These are phyloP conservation scores for Dromaius novaehollandiae DNA, from an alignment of 2,113 vertebrate species.

Conservation along the genomic window DNA sequence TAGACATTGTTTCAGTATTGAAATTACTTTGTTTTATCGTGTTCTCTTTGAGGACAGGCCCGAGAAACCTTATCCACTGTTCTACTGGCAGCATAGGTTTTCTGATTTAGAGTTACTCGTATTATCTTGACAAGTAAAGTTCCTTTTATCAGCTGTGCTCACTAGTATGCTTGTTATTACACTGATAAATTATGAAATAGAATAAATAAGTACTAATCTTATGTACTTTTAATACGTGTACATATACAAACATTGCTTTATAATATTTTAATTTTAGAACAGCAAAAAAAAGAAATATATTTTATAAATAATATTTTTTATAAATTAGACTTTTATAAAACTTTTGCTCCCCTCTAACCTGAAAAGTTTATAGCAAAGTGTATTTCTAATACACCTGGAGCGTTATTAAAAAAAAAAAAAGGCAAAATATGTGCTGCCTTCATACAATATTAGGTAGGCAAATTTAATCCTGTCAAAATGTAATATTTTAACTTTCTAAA, in stretches of 20 bases:
- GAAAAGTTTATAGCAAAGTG: neutral
- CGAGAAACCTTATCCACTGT: neutral
- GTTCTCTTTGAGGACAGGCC: neutral
- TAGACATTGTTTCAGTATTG: neutral
- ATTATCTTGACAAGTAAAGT: neutral
- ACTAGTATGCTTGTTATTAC: neutral
- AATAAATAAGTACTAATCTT: neutral
- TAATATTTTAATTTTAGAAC: neutral
- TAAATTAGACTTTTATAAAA: neutral
- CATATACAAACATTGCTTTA: neutral
- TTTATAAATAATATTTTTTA: neutral
- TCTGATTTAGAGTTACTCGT: neutral
- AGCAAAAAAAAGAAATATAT: neutral
- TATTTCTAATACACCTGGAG: neutral
- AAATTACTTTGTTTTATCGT: neutral
- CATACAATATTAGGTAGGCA: neutral
- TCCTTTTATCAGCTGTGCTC: neutral
- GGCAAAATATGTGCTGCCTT: neutral
- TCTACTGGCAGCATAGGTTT: neutral
- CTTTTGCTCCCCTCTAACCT: neutral
- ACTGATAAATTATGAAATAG: neutral
- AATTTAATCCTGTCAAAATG: neutral
- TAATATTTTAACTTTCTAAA: neutral
- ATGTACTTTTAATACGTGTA: neutral
- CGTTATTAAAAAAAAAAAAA: neutral